Base-by-base conservation (phyloP, 2,797 vertebrate species). In the Rhincodon typus region DNA sequence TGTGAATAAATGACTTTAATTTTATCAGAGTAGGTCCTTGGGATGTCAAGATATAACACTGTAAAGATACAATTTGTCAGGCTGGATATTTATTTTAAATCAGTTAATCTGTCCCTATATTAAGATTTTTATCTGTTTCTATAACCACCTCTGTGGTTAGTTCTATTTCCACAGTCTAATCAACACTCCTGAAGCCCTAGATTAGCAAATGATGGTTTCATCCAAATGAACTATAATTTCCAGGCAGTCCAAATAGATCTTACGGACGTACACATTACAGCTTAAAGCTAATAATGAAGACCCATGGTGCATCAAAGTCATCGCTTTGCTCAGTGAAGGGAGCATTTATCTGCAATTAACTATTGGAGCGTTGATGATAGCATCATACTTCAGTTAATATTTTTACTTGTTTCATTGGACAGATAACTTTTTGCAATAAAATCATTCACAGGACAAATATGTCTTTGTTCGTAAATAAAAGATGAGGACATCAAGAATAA, bases 1-100 rank as follows among this genome's bases (percentile, higher is more conserved):
- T 95, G 70, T 77, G 70, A 95, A 94, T 94, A 94, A 72, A 94
- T 94, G 93, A 42, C 13, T 94, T 94, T 94, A 94, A 95, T 95
- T 95, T 95, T 50, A 74, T 95, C 42, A 34, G 50, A 95, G 70
- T 95, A 95, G 88, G 46, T 95, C 94, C 94, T 95, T 95, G 94
- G 46, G 94, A 74, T 72, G 15, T 94, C 42, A 94, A 53, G 42
- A 50, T 74, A 42, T n/a, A 95, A 72, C 19, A 13, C 70, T 77
- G 70, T 57, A 50, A 77, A 77, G 46, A 95, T 95, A 77, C 74
- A 77, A 95, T 95, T 95, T 17, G 70, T 77, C 23, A 77, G 69
- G 94, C 53, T 77, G 13, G 74, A 46, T 77, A 77, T 95, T 95
- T 77, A 95, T 95, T 74, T 95, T 95, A 53, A 95, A 77, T 15